Evolutionary conservation across 2,113 vertebrate species (phyloP).

Genomic region (Lates calcarifer): DNA sequence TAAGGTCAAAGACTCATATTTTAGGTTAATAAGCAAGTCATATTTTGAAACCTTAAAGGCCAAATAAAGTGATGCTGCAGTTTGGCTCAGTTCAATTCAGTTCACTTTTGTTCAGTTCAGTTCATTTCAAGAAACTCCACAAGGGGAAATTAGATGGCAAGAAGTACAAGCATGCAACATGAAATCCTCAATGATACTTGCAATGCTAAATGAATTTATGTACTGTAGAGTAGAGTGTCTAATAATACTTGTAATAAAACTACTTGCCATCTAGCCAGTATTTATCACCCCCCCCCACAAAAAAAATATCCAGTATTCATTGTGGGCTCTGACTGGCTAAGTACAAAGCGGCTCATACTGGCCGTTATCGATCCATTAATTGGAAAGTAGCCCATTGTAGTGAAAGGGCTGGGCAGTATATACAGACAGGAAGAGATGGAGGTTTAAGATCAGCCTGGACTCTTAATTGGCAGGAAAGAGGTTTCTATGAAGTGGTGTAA

Average conservation of each 20-base stretch:
- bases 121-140: conserved; percentile 17
- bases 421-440: conserved; percentile 76
- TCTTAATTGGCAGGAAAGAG: conserved; percentile 78
- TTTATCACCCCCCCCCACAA: conserved; percentile 38
- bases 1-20: conserved; percentile 23
- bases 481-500: conserved; percentile 73
- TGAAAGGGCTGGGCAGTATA: conserved; percentile 63
- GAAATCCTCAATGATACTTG: conserved; percentile 20
- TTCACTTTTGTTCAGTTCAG: conserved; percentile 17
- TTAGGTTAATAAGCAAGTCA: conserved; percentile 24
- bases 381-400: conserved; percentile 73
- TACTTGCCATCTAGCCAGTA: conserved; percentile 27
- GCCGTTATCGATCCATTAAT: conserved; percentile 76
- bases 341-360: conserved; percentile 63
- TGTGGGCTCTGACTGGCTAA: conserved; percentile 61
- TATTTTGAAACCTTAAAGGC: conserved; percentile 1
- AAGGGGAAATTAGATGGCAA: conserved; percentile 18
- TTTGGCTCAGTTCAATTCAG: conserved; percentile 11
- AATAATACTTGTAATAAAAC: conserved; percentile 43
- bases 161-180: conserved; percentile 26
- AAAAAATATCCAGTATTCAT: conserved; percentile 68
- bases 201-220: conserved; percentile 48
- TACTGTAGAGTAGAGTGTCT: conserved; percentile 37
- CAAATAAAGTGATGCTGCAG: conserved; percentile 18
- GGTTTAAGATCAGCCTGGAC: conserved; percentile 71